Percentiles rank a stretch among this genome's conserved stretches.
phyloP scores from a whole-genome alignment of 2,797 vertebrate genomes.

The Onychomys arenicola region DNA sequence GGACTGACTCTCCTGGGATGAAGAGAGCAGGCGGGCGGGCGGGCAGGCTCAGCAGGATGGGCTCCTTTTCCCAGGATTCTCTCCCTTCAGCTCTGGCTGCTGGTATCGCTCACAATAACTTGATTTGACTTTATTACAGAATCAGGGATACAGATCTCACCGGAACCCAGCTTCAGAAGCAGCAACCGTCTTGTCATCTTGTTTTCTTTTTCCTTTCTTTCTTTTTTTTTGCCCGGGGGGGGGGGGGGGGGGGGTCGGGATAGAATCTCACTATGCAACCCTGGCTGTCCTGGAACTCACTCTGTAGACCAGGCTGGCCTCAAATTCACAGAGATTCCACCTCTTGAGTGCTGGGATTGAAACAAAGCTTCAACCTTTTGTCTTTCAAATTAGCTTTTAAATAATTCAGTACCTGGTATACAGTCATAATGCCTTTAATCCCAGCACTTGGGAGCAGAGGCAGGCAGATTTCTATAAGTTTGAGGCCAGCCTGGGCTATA shows the following conservation, averaged over 20 bases:
- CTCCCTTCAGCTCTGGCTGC: neutral
- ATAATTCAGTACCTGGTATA: neutral
- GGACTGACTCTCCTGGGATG: accelerated
- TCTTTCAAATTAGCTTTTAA: neutral
- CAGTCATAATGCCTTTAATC: neutral
- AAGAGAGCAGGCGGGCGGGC: accelerated
- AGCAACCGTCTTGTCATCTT: neutral
- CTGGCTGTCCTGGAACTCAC: neutral
- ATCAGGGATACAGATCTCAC: neutral
- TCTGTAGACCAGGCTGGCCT: neutral
- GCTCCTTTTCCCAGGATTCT: neutral
- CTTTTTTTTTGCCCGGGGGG: neutral
- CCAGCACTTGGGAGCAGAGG: no score
- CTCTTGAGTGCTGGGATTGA: neutral
- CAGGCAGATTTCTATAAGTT: no score
- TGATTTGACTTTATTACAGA: neutral
- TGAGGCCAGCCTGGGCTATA: no score
- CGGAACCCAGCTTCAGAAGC: neutral
- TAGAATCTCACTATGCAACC: neutral
- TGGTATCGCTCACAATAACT: neutral
- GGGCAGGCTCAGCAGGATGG: neutral
- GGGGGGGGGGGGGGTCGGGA: neutral
- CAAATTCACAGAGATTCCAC: neutral
- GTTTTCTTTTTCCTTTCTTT: neutral
- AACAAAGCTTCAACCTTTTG: neutral